Base-by-base conservation (phyloP, 2,888 invertebrate species). In the Mamestra brassicae region DNA sequence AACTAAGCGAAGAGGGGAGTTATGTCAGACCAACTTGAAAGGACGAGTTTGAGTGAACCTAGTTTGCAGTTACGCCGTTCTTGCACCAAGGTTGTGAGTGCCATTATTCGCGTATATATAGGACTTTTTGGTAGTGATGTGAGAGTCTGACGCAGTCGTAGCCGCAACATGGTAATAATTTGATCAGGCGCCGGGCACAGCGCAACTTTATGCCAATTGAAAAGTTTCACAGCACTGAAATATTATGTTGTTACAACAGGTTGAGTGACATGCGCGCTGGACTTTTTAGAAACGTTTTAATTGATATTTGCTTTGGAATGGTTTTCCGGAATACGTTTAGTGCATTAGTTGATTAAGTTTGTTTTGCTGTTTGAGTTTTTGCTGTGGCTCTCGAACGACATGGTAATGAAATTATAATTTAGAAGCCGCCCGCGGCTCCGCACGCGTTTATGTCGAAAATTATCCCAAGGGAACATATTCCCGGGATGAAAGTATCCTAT, bases 81-180 rank as follows among this genome's bases (percentile, higher is more conserved):
- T 89, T 86, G 70, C 75, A 83, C 79, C 82, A 84, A 82, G 81
- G 84, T 83, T 82, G 76, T 58, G 58, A 71, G 77, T 86, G 65
- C 84, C 74, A 80, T 82, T 81, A 78, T 71, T 86, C 73, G 60
- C 42, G 69, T 76, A 87, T 76, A 87, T 76, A 85, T 93, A 89
- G 34, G 90, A 85, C 91, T 86, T 87, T 94, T 90, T 87, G 87
- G 73, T 77, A 78, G 82, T 85, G 85, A 80, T 75, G 85, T 86
- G 84, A 78, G 88, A 91, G 92, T 92, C 88, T 89, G 91, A 91
- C 91, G 89, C 88, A 92, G 92, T 91, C 71, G 90, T 87, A 90
- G 89, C 94, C 93, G 93, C 94, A 94, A 94, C 94, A 94, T 92
- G 93, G 94, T 93, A 94, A 95, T 96, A 96, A 96, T 96, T 96